These are phyloP conservation scores for Riparia riparia DNA, from an alignment of 2,113 vertebrate genomes.

Conservation along the genomic window DNA sequence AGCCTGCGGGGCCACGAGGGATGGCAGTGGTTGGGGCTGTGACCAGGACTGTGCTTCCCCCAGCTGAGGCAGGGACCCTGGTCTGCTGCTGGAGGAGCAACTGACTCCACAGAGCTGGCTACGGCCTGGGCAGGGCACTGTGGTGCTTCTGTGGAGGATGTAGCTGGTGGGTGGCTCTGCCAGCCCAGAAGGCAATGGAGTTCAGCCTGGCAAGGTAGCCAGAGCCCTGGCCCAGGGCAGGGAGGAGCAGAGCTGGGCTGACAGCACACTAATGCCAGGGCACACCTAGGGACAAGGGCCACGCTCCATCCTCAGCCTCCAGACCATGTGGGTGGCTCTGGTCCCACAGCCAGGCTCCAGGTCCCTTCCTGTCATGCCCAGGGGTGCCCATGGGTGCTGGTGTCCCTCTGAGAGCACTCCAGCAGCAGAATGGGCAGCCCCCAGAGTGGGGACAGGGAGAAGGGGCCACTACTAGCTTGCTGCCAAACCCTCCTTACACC, in stretches of 20 bases:
- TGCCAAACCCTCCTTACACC: constrained; percentile 25
- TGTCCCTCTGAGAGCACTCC: neutral
- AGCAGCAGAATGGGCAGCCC: neutral
- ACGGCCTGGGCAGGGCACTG: fast-evolving
- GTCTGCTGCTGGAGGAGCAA: neutral
- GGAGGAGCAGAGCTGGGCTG: neutral
- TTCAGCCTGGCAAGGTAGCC: neutral
- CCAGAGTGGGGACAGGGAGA: neutral
- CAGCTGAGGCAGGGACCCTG: fast-evolving
- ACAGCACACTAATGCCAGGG: neutral
- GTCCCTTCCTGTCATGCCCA: fast-evolving
- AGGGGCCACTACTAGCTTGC: neutral
- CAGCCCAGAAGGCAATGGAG: neutral
- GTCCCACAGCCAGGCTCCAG: neutral
- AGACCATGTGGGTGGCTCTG: fast-evolving
- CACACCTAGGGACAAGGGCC: neutral
- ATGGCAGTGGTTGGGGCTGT: constrained; percentile 16
- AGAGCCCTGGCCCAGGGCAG: neutral
- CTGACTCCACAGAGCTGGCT: neutral
- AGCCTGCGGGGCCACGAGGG: neutral
- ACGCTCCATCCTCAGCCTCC: neutral
- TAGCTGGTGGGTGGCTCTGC: neutral
- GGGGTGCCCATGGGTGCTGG: neutral
- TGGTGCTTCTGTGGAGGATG: neutral
- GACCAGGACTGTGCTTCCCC: neutral